Percentiles rank a stretch among this genome's conserved stretches.
Evolutionary conservation across 2,888 invertebrate species (phyloP).

Genomic region (Fabriciana adippe): DNA sequence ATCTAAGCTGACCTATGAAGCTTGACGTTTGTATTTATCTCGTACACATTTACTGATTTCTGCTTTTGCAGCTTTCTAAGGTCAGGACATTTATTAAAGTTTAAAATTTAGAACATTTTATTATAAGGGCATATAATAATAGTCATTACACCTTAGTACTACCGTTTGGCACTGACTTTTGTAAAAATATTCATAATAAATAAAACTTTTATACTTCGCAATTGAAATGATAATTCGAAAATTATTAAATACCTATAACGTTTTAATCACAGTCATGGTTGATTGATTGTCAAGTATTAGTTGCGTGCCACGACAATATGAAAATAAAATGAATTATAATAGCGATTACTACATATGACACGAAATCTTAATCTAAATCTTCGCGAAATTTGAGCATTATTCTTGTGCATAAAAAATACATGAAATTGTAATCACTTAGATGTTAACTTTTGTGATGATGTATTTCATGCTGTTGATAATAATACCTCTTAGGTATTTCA

Average conservation of each 20-base stretch:
- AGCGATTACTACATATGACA: slow-evolving; percentile 78
- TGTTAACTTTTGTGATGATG: slow-evolving; percentile 64
- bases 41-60: slow-evolving; percentile 20
- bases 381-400: slow-evolving; percentile 80
- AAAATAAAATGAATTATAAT: slow-evolving; percentile 63
- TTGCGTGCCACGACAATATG: slow-evolving; percentile 74
- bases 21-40: slow-evolving; percentile 45
- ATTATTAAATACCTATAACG: slow-evolving; percentile 62
- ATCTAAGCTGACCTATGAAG: slow-evolving; percentile 74
- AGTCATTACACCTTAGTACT: slow-evolving; percentile 78
- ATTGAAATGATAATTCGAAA: slow-evolving; percentile 62
- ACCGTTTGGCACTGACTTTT: slow-evolving; percentile 79
- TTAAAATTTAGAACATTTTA: slow-evolving; percentile 68
- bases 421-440: slow-evolving; percentile 71
- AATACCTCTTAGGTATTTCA: slow-evolving; percentile 71
- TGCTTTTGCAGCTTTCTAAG: slow-evolving; percentile 62
- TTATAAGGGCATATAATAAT: slow-evolving; percentile 59
- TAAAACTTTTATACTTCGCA: slow-evolving; percentile 49
- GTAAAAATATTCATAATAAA: slow-evolving; percentile 58
- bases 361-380: slow-evolving; percentile 80
- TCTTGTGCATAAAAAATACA: slow-evolving; percentile 77
- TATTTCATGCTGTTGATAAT: slow-evolving; percentile 51
- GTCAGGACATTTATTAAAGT: slow-evolving; percentile 63
- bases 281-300: slow-evolving; percentile 60
- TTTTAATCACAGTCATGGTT: slow-evolving; percentile 79